A percentile compares a stretch with the other conserved stretches of the same genome.
phyloP scores from a whole-genome alignment of 1,140 invertebrate genomes.

The Macrobrachium nipponense region DNA sequence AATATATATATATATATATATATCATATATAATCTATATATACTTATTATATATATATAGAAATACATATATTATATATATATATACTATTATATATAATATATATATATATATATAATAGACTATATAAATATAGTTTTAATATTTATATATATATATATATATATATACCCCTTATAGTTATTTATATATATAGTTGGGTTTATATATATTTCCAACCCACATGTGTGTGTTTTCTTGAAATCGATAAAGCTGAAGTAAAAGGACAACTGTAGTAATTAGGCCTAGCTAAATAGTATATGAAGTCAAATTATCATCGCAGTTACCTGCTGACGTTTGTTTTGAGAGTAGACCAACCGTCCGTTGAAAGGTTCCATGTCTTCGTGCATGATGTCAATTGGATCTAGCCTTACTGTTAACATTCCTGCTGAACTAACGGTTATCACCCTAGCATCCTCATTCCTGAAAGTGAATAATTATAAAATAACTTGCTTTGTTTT shows the following conservation, averaged over 20 bases:
- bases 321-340: constrained; percentile 71
- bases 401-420: constrained; percentile 70
- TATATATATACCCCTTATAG: background rate
- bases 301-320: background rate
- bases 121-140: too few species aligned
- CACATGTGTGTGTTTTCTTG: background rate
- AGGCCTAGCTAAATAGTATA: background rate
- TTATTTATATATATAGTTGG: constrained; percentile 1
- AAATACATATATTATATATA: too few species aligned
- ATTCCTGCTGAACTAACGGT: constrained; percentile 73
- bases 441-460: constrained; percentile 67
- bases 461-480: constrained; percentile 25
- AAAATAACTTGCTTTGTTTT: too few species aligned
- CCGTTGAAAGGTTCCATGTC: constrained; percentile 70
- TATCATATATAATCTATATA: constrained; percentile 9
- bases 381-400: constrained; percentile 70
- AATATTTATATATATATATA: too few species aligned
- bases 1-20: constrained; percentile 12
- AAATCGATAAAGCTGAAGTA: constrained; percentile 6
- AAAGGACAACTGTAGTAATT: background rate
- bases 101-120: constrained; percentile 12
- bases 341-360: constrained; percentile 72
- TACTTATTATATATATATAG: too few species aligned
- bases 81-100: constrained; percentile 1
- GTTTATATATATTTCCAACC: background rate